phyloP scores from a whole-genome alignment of 2,797 vertebrate species.

The Peromyscus eremicus region DNA sequence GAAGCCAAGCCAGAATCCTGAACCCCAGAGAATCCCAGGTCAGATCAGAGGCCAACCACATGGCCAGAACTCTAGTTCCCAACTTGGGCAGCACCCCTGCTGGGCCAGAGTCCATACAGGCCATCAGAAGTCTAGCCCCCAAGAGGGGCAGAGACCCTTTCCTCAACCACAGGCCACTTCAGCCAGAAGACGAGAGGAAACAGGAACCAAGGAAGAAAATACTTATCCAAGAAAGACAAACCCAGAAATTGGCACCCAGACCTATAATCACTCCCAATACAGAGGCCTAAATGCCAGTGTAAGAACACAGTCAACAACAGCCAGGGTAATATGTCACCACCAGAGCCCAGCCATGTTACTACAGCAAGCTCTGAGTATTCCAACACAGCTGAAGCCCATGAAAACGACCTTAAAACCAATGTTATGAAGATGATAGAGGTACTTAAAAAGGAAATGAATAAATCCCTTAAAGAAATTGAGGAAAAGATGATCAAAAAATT shows the following conservation, averaged over 20 bases:
- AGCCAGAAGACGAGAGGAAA: not conserved
- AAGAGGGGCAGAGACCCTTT: not conserved
- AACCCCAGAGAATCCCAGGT: not conserved
- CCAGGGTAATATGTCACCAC: not conserved
- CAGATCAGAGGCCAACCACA: not conserved
- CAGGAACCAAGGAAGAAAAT: not conserved
- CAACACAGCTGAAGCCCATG: not conserved
- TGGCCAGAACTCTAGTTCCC: not conserved
- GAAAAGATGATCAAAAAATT: not conserved
- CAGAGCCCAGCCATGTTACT: not conserved
- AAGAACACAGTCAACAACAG: not conserved
- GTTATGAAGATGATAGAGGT: not conserved
- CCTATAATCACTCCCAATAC: not conserved
- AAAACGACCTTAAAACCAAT: not conserved
- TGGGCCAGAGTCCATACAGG: not conserved
- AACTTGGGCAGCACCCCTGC: not conserved
- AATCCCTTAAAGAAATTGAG: not conserved
- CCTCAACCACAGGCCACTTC: not conserved
- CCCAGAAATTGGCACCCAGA: not conserved
- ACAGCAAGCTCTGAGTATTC: not conserved
- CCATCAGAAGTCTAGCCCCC: not conserved
- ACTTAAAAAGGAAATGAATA: not conserved
- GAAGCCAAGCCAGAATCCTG: not conserved
- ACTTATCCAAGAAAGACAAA: not conserved
- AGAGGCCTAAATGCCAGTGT: not conserved